Evolutionary conservation across 2,113 vertebrate species (phyloP), one percentile per base, ranked within the genome.

Genomic region (Hyaena hyaena): DNA sequence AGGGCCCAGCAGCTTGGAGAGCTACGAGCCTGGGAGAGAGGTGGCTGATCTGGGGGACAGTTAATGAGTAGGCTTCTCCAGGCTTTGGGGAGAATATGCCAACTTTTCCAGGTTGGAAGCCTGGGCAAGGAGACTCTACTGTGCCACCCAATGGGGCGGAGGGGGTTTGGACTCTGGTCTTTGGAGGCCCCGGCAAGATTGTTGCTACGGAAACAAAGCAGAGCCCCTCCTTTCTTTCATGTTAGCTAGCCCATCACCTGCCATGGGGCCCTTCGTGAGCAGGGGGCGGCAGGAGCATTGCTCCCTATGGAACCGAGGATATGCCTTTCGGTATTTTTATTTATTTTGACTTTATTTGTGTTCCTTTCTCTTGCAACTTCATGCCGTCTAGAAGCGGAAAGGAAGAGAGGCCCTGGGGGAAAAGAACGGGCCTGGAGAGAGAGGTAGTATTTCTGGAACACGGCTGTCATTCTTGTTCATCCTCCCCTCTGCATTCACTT

Each of bases 81-180:
- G 35, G 19, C 63, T 26, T 23, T 11, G 48, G 74, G 80, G 53
- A 84, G 24, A 17, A 14, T 19, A 7, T 33, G 7, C 33, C 7
- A 69, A 55, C 12, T 45, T 65, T 31, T 53, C 43, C 35, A 58
- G 55, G 43, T n/a, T 50, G 10, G 45, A 65, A 73, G n/a, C 39
- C 92, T 58, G 71, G 58, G 66, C 31, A 19, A 85, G 26, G 81
- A 76, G 69, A 76, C 31, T 24, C 16, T 4, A 12, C 79, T 93
- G 74, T 0, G 23, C 28, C 45, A 15, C 45, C n/a, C 45, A 35
- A 0, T 80, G 81, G 19, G 28, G 9, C 77, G 55, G 28, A 82
- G 68, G 65, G 84, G 50, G 83, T 80, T 90, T 97, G 96, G 87
- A 97, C 92, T 97, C 92, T 97, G 96, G 61, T 74, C 96, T 94